Evolutionary conservation across 2,113 vertebrate species (phyloP).

Genomic region (Tringa solitaria): DNA sequence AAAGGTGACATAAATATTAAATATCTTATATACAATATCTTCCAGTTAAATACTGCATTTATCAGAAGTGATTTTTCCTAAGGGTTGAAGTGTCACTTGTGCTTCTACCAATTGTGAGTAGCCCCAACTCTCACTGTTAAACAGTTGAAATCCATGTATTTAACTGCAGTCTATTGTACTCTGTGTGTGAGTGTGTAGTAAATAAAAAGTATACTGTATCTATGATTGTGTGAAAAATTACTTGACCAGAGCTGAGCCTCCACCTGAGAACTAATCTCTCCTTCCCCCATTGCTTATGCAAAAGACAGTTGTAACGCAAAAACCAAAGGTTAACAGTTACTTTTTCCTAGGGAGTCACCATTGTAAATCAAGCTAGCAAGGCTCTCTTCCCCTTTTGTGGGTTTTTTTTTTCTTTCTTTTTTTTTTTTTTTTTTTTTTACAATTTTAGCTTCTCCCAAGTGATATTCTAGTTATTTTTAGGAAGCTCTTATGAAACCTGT

Average conservation of each 20-base stretch:
- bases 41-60: constrained; percentile 67
- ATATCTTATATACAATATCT: constrained; percentile 49
- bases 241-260: not conserved
- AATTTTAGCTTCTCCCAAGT: not conserved
- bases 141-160: constrained; percentile 45
- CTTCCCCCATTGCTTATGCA: not conserved
- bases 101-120: constrained; percentile 53
- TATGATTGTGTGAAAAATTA: not conserved
- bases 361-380: not conserved
- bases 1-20: constrained; percentile 40
- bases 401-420: no score
- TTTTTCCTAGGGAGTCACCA: not conserved
- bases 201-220: not conserved
- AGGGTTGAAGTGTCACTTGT: constrained; percentile 61
- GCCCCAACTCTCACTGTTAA: constrained; percentile 43
- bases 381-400: not conserved
- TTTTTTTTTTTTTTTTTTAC: not conserved
- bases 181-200: constrained; percentile 21
- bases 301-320: not conserved
- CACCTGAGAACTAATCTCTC: constrained; percentile 6
- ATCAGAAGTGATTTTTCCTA: constrained; percentile 66
- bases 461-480: not conserved
- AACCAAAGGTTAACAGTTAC: not conserved
- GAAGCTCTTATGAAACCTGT: not conserved
- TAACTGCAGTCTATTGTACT: constrained; percentile 35